Conservation (phyloP, 2,888 invertebrate species). For the Anodontia alba region DNA sequence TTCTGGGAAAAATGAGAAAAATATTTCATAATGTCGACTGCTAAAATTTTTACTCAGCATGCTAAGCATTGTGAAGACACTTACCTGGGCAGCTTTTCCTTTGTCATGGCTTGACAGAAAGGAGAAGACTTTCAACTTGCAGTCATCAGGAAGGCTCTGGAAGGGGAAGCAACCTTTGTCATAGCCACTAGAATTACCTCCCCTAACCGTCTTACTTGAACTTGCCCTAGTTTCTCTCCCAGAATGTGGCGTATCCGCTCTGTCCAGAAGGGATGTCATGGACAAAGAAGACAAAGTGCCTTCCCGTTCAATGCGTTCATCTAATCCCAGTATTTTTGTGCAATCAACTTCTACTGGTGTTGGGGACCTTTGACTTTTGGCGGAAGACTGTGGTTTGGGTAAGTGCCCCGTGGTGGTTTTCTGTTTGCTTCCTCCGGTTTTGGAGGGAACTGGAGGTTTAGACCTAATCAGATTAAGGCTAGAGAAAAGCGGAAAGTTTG, state of each 20-base stretch:
- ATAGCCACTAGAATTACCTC: neutral
- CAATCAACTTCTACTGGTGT: conserved; percentile 34
- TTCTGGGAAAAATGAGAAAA: too few relatives aligned
- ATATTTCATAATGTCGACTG: too few relatives aligned
- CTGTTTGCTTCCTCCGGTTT: neutral
- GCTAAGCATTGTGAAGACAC: too few relatives aligned
- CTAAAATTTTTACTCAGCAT: too few relatives aligned
- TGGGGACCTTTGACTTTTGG: conserved; percentile 16
- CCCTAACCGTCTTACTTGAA: neutral
- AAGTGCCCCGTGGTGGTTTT: neutral
- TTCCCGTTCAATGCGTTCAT: neutral
- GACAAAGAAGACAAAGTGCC: neutral
- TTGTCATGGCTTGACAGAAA: conserved; percentile 78
- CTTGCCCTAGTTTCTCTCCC: neutral
- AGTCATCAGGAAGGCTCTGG: conserved; percentile 76
- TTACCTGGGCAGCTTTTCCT: conserved; percentile 68
- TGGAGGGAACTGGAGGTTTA: conserved; percentile 34
- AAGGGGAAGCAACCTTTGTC: conserved; percentile 73
- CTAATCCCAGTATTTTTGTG: neutral
- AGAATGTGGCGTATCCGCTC: neutral
- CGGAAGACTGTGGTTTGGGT: neutral
- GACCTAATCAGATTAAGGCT: conserved; percentile 35
- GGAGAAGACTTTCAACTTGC: conserved; percentile 81
- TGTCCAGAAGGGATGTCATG: neutral
- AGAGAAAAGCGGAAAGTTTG: conserved; percentile 70